Conservation (phyloP, 2,888 invertebrate species). For the Vanessa cardui region DNA sequence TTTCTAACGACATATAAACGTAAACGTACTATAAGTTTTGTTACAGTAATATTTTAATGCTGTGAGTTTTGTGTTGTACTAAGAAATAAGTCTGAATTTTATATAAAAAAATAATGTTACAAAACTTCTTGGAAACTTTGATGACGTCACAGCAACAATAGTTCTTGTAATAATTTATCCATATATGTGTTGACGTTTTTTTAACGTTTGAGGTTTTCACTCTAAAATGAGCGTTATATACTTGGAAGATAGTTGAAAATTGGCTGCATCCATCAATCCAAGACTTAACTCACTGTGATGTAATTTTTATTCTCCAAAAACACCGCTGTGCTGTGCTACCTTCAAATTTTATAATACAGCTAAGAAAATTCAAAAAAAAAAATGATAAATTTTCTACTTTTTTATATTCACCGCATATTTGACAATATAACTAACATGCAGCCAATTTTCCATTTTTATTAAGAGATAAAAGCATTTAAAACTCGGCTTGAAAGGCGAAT, state of each 20-base stretch:
- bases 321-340: constrained; percentile 35
- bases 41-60: too few relatives aligned
- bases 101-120: too few relatives aligned
- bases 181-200: constrained; percentile 21
- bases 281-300: constrained; percentile 40
- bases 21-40: too few relatives aligned
- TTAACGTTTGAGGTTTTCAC: constrained; percentile 32
- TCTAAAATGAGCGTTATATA: constrained; percentile 32
- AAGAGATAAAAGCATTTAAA: constrained; percentile 10
- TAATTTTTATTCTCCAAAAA: constrained; percentile 31
- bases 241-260: constrained; percentile 30
- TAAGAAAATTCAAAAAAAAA: constrained; percentile 17
- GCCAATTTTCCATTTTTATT: constrained; percentile 23
- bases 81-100: too few relatives aligned
- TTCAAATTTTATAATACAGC: constrained; percentile 30
- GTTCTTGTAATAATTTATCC: too few relatives aligned
- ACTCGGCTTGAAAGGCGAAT: background rate
- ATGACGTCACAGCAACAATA: constrained; percentile 3
- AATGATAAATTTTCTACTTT: constrained; percentile 23
- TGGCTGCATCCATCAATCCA: constrained; percentile 38
- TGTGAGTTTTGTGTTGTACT: too few relatives aligned
- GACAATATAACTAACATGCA: constrained; percentile 26
- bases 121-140: too few relatives aligned
- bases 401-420: constrained; percentile 28
- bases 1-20: too few relatives aligned